Conservation (phyloP, 2,113 vertebrate species). For the Cochlearius cochlearius region DNA sequence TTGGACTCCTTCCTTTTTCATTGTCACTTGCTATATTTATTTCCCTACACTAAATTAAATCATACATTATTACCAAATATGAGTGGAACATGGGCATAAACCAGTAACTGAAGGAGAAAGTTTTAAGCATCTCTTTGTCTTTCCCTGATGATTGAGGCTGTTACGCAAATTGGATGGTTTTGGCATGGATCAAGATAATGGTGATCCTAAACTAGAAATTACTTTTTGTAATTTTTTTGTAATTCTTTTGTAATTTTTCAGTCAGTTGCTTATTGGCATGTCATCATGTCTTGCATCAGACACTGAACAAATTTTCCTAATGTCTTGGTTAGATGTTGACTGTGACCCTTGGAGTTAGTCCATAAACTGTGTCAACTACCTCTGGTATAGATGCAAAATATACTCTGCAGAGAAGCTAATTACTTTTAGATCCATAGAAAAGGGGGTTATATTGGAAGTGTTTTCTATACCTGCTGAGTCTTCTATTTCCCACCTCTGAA, state of each 20-base stretch:
- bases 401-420: neutral
- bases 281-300: neutral
- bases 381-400: neutral
- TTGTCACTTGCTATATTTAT: neutral
- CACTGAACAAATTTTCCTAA: neutral
- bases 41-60: neutral
- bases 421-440: neutral
- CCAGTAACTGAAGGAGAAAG: neutral
- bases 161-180: neutral
- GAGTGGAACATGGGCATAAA: neutral
- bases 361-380: neutral
- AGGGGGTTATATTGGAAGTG: neutral
- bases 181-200: neutral
- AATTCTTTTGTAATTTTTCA: neutral
- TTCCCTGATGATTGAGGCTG: neutral
- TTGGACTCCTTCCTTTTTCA: neutral
- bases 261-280: neutral
- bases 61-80: neutral
- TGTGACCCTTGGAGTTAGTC: neutral
- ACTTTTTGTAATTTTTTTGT: neutral
- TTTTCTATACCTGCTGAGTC: neutral
- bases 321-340: neutral
- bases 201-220: neutral
- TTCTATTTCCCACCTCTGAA: neutral
- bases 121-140: neutral